Percentiles rank a stretch among this genome's conserved stretches.
phyloP scores from a whole-genome alignment of 2,797 vertebrate genomes.

The Takifugu ocellatus region DNA sequence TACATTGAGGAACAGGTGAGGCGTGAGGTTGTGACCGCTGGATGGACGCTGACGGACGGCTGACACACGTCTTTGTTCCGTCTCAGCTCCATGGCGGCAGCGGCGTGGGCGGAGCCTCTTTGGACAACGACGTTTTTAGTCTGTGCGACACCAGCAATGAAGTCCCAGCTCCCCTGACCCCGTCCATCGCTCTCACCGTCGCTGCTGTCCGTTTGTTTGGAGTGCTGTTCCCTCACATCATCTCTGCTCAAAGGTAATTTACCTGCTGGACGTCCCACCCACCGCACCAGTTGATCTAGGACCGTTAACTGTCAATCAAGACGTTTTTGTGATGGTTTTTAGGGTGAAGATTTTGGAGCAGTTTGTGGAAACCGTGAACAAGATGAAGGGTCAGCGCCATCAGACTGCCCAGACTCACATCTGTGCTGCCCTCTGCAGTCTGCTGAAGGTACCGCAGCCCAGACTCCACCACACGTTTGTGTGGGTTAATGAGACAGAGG shows the following conservation, averaged over 20 bases:
- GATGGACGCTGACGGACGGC: not conserved
- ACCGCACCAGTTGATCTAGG: not conserved
- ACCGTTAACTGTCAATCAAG: not conserved
- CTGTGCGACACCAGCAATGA: slow-evolving; percentile 75
- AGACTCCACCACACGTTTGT: too few relatives aligned
- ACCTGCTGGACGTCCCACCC: too few relatives aligned
- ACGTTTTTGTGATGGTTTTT: not conserved
- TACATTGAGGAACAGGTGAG: slow-evolving; percentile 89
- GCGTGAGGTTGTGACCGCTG: not conserved
- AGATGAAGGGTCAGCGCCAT: slow-evolving; percentile 85
- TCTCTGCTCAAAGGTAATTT: slow-evolving; percentile 81
- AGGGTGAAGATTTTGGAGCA: slow-evolving; percentile 86
- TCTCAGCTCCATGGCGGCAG: slow-evolving; percentile 76
- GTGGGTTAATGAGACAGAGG: too few relatives aligned
- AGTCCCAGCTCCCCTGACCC: slow-evolving; percentile 81
- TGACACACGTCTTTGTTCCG: not conserved
- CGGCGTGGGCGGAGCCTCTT: slow-evolving; percentile 75
- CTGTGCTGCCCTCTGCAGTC: slow-evolving; percentile 83
- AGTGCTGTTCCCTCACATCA: slow-evolving; percentile 79
- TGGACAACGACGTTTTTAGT: slow-evolving; percentile 85
- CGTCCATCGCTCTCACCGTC: slow-evolving; percentile 71
- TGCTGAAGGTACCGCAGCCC: slow-evolving; percentile 80
- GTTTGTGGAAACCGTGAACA: slow-evolving; percentile 80
- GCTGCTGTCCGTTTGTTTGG: slow-evolving; percentile 85
- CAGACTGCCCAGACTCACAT: slow-evolving; percentile 82